A percentile compares a stretch with the other conserved stretches of the same genome.
phyloP scores from a whole-genome alignment of 30 jellyfish, hydroid and myxozoan genomes.

The Aurelia sp. region DNA sequence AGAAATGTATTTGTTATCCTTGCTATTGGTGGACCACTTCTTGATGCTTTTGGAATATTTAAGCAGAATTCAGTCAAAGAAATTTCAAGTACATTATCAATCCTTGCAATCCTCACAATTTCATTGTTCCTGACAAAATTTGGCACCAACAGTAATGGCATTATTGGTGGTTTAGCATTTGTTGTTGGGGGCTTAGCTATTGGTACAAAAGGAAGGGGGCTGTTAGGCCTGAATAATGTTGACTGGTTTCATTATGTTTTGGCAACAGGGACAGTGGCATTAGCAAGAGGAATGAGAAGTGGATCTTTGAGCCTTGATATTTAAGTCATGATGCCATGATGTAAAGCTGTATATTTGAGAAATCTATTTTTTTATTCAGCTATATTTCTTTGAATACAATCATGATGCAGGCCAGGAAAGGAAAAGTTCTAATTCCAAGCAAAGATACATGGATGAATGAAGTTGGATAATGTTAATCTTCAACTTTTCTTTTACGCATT shows the following conservation, averaged over 20 bases:
- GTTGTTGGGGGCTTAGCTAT: slow-evolving; percentile 59
- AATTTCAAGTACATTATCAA: slow-evolving; percentile 37
- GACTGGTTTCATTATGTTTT: slow-evolving; percentile 69
- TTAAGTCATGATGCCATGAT: too few relatives aligned
- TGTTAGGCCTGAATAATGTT: slow-evolving; percentile 32
- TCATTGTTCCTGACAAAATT: slow-evolving; percentile 13
- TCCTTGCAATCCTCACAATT: slow-evolving; percentile 31
- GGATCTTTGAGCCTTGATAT: too few relatives aligned
- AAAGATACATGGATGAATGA: too few relatives aligned
- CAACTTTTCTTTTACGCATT: too few relatives aligned
- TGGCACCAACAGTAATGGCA: slow-evolving; percentile 25
- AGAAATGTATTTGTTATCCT: slow-evolving; percentile 6
- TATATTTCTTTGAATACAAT: too few relatives aligned
- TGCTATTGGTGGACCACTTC: slow-evolving; percentile 37
- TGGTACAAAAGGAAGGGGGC: slow-evolving; percentile 60
- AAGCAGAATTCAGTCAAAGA: slow-evolving; percentile 19
- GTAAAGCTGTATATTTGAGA: too few relatives aligned
- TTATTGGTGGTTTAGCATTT: slow-evolving; percentile 29
- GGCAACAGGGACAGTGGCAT: slow-evolving; percentile 36
- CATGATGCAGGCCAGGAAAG: too few relatives aligned
- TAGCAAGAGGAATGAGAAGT: slow-evolving; percentile 35
- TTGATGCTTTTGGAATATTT: slow-evolving; percentile 25
- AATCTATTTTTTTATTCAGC: too few relatives aligned
- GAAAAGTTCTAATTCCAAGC: too few relatives aligned
- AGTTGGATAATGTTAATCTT: too few relatives aligned